phyloP scores from a whole-genome alignment of 2,797 vertebrate genomes.

The Enteromius viviparus region DNA sequence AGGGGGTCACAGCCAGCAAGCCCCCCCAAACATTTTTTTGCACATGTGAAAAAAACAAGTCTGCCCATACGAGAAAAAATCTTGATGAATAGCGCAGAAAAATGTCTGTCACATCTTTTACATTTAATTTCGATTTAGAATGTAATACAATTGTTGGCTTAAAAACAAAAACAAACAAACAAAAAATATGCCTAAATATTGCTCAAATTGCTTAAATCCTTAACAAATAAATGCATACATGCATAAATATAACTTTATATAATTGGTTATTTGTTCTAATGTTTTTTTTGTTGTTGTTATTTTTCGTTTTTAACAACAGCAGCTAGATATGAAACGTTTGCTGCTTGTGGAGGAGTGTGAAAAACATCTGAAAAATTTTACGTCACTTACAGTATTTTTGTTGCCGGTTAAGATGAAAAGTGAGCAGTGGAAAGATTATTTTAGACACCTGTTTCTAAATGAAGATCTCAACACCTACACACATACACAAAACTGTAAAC shows the following conservation, averaged over 20 bases:
- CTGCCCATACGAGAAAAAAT: not conserved
- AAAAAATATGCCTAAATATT: not conserved
- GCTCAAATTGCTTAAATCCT: not conserved
- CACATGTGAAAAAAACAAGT: conserved; percentile 9
- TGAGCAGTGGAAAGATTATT: conserved; percentile 13
- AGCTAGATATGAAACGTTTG: not conserved
- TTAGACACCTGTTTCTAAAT: conserved; percentile 31
- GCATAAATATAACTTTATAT: not conserved
- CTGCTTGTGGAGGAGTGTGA: conserved; percentile 1
- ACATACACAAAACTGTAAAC: not conserved
- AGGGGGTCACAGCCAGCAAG: not conserved
- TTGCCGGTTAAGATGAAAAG: not conserved
- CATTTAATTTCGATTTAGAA: not conserved
- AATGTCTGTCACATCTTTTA: not conserved
- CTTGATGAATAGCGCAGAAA: conserved; percentile 32
- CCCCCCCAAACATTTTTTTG: conserved; percentile 58
- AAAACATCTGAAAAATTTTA: conserved; percentile 3
- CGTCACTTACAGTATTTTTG: not conserved
- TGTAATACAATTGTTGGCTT: not conserved
- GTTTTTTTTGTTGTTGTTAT: not conserved
- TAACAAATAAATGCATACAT: not conserved
- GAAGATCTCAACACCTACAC: conserved; percentile 13
- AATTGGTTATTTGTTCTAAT: not conserved
- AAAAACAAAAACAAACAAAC: not conserved
- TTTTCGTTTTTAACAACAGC: not conserved